Conservation (phyloP, 2,888 invertebrate genomes). For the Amorpha juglandis region DNA sequence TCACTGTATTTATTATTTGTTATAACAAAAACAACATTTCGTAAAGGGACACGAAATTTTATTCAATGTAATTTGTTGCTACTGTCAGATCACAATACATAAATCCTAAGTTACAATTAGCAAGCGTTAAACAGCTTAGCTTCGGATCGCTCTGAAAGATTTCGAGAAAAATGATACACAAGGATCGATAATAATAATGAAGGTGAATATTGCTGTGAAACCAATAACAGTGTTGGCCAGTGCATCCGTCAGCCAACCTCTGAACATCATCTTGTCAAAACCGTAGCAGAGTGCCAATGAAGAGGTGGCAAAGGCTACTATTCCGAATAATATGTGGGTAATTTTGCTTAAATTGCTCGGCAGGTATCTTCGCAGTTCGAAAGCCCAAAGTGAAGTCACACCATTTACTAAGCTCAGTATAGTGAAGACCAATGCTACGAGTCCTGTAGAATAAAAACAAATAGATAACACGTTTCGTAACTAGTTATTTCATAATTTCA, state of each 20-base stretch:
- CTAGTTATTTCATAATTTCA: no score
- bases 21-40: background rate
- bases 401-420: slow-evolving; percentile 60
- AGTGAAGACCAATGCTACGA: slow-evolving; percentile 66
- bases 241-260: slow-evolving; percentile 43
- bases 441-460: slow-evolving; percentile 46
- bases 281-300: slow-evolving; percentile 58
- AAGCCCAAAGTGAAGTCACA: slow-evolving; percentile 58
- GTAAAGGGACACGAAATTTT: no score
- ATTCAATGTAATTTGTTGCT: background rate
- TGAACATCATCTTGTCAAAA: slow-evolving; percentile 55
- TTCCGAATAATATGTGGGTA: slow-evolving; percentile 62
- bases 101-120: background rate
- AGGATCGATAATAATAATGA: slow-evolving; percentile 58
- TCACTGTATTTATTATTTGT: no score
- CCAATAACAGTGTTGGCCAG: slow-evolving; percentile 51
- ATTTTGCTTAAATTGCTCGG: slow-evolving; percentile 57
- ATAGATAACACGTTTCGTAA: no score
- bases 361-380: slow-evolving; percentile 52
- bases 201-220: slow-evolving; percentile 47
- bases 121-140: background rate
- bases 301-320: slow-evolving; percentile 48
- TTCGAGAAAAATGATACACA: slow-evolving; percentile 51
- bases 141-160: background rate
- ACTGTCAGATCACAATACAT: background rate